Evolutionary conservation across 92 coral and sea anemone species (phyloP).

Genomic region (Epizoanthus illoricatus): DNA sequence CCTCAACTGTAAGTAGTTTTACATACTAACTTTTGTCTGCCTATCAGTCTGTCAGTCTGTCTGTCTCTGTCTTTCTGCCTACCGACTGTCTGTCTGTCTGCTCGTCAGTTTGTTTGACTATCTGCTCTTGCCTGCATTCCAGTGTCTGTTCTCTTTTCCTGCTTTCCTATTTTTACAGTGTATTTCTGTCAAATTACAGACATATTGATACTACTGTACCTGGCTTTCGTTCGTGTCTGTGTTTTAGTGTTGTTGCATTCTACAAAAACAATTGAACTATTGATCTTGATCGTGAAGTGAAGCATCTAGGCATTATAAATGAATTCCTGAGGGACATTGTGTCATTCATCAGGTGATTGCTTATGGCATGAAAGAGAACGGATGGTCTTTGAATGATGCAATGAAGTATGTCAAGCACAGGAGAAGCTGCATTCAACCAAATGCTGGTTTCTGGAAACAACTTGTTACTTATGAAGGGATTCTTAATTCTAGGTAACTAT

Average conservation of each 20-base stretch:
- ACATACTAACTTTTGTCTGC: neutral
- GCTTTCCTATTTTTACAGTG: too few relatives aligned
- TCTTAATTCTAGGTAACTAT: slow-evolving; percentile 80
- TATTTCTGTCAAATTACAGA: too few relatives aligned
- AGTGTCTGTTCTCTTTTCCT: too few relatives aligned
- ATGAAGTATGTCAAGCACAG: slow-evolving; percentile 88
- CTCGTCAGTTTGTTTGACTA: too few relatives aligned
- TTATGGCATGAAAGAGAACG: slow-evolving; percentile 90
- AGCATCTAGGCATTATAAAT: neutral
- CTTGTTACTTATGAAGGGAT: slow-evolving; percentile 95
- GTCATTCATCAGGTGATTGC: slow-evolving; percentile 74
- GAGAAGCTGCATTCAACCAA: slow-evolving; percentile 81
- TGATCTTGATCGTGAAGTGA: neutral
- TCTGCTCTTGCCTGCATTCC: too few relatives aligned
- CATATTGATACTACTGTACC: too few relatives aligned
- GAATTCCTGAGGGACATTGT: neutral
- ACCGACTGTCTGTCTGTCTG: neutral
- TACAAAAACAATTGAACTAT: neutral
- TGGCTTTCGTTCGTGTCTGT: too few relatives aligned
- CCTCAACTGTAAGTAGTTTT: slow-evolving; percentile 76
- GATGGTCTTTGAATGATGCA: slow-evolving; percentile 79
- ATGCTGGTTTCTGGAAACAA: slow-evolving; percentile 96
- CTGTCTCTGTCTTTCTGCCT: too few relatives aligned
- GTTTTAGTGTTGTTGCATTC: neutral
- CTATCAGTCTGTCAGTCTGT: neutral